Evolutionary conservation across 2,888 invertebrate species (phyloP), one percentile per base, ranked within the genome.

Genomic region (Nasonovia ribisnigri): DNA sequence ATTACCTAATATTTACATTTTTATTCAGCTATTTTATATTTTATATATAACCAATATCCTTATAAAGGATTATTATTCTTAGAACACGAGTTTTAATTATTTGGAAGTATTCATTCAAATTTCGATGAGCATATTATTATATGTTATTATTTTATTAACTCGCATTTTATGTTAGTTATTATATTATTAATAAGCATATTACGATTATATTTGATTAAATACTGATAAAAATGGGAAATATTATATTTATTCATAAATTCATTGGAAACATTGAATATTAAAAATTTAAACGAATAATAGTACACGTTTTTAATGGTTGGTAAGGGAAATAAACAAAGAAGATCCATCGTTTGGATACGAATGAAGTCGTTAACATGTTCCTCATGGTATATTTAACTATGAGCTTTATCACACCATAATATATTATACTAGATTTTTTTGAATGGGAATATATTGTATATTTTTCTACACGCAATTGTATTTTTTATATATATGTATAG

Each of bases 301-400:
- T 43, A 42, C 26, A 43, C 5, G 29, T 86, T 77, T 77, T 77
- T 77, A 77, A 36, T 77, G 16, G 46, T 8, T 6, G 16, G 29
- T n/a, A 29, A n/a, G 24, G 2, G 24, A 89, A 54, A 88, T 54
- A 43, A 54, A 77, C n/a, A 3, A 60, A 92, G 26, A 43, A 84
- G 20, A 84, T 89, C 84, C 54, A 54, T 88, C n/a, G 92, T 67
- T 88, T 54, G 42, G 88, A 54, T 26, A 42, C 42, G 24, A 67
- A 57, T 54, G 54, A 77, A 92, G 42, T 92, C 87, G 48, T 88
- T 88, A 88, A 92, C 54, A 92, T 42, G 36, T 92, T 84, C 43
- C 54, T 43, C 0, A 29, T 36, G 54, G 48, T 51, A 77, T 77
- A 88, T 77, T 88, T 77, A 51, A 46, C 88, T 54, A 60, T 36